These are phyloP conservation scores for Holcopasites calliopsidis DNA, from an alignment of 1,140 invertebrate genomes.

Conservation along the genomic window DNA sequence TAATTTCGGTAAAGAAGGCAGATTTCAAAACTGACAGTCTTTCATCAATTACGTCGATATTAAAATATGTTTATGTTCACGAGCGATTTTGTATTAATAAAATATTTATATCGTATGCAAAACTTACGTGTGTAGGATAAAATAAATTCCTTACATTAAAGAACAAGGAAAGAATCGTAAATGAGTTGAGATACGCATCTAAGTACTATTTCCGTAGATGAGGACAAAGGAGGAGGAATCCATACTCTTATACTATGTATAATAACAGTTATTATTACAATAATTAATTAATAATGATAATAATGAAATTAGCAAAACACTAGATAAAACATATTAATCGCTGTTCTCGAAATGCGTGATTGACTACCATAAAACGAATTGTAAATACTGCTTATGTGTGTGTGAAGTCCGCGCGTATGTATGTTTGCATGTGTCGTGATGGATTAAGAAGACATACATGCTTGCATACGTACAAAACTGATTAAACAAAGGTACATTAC, in stretches of 20 bases:
- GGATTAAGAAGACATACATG: background rate
- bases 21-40: conserved; percentile 18
- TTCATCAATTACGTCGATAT: conserved; percentile 8
- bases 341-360: conserved; percentile 62
- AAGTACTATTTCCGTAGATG: conserved; percentile 44
- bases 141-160: conserved; percentile 21
- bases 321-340: conserved; percentile 68
- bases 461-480: conserved; percentile 5
- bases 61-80: conserved; percentile 9
- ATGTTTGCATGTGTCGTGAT: conserved; percentile 18
- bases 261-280: conserved; percentile 68
- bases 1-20: conserved; percentile 10
- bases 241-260: conserved; percentile 73
- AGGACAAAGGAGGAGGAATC: conserved; percentile 52
- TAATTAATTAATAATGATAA: conserved; percentile 60
- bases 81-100: conserved; percentile 37
- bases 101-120: conserved; percentile 34
- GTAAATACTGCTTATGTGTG: conserved; percentile 68
- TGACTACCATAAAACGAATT: conserved; percentile 58
- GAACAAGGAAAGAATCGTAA: conserved; percentile 4
- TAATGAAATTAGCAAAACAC: conserved; percentile 63
- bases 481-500: background rate
- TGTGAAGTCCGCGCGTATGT: conserved; percentile 35
- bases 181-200: conserved; percentile 27
- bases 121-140: conserved; percentile 28